These are phyloP conservation scores for Pituophis catenifer DNA, from an alignment of 2,113 vertebrate species.

Conservation along the genomic window DNA sequence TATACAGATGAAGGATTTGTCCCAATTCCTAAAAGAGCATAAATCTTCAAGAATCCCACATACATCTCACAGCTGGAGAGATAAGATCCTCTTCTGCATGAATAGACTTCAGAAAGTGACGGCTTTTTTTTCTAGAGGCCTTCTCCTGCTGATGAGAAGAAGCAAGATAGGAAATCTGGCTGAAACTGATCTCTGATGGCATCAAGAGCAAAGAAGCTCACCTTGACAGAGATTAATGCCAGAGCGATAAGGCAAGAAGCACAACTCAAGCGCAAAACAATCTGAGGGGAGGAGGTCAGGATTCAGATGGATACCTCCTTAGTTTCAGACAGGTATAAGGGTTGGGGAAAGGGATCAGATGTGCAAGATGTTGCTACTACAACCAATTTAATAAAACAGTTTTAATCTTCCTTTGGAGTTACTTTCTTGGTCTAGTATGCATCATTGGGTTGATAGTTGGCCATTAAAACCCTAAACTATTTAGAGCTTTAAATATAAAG, in stretches of 20 bases:
- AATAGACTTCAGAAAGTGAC: neutral
- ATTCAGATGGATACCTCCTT: neutral
- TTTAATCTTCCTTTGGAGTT: neutral
- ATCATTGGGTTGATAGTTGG: neutral
- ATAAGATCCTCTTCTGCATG: neutral
- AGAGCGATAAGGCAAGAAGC: neutral
- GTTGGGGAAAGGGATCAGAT: neutral
- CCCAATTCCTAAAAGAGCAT: neutral
- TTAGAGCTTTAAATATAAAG: neutral
- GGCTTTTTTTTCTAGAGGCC: neutral
- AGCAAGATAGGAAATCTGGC: neutral
- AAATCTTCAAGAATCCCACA: neutral
- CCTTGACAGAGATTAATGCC: neutral
- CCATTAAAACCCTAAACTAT: neutral
- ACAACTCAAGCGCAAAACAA: neutral
- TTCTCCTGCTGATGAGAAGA: neutral
- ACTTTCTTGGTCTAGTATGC: neutral
- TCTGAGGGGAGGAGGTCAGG: neutral
- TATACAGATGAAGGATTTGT: neutral
- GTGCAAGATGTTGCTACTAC: neutral
- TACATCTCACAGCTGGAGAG: neutral
- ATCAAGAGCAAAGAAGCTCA: neutral
- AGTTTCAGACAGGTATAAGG: neutral
- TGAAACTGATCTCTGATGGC: neutral
- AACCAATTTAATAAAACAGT: neutral